These are phyloP conservation scores for mouse (Mus musculus) DNA, from an alignment of 2,113 vertebrate species.

Conservation along the genomic window GRCm39 chr5:73818501-73819000, in stretches of 20 bases:
- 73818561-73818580: background rate
- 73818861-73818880: background rate
- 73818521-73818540: background rate
- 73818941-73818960: background rate
- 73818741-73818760: background rate
- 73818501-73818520: background rate
- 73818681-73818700: background rate
- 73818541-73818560: background rate
- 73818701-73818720: background rate
- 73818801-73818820: background rate
- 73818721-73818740: background rate
- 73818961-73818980: background rate
- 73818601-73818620: background rate
- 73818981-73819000: background rate
- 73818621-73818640: background rate
- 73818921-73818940: background rate
- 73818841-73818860: background rate
- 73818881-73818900: background rate
- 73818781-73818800: background rate
- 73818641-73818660: background rate
- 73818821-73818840: conserved; percentile 3
- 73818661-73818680: background rate
- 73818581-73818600: background rate
- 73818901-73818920: background rate
- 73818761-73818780: background rate